These are phyloP conservation scores for Parus major DNA, from an alignment of 2,113 vertebrate species.

Conservation along the genomic window DNA sequence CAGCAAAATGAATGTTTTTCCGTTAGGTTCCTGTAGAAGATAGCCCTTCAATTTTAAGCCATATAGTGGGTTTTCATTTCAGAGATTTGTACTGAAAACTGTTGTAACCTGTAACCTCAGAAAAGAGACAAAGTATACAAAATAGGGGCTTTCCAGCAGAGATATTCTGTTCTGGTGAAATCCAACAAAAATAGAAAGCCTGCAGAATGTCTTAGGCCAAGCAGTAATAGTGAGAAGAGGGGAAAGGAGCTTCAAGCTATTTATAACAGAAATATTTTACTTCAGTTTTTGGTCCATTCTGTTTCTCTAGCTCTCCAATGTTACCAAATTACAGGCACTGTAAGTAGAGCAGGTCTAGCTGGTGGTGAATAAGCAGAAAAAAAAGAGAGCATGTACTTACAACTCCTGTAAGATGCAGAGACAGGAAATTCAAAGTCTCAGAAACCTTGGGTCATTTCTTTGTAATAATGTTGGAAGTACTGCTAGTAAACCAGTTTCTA, in stretches of 20 bases:
- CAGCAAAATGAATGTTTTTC: not conserved
- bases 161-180: not conserved
- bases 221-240: not conserved
- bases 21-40: not conserved
- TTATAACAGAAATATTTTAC: not conserved
- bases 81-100: not conserved
- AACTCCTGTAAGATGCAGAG: not conserved
- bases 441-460: not conserved
- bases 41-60: not conserved
- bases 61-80: not conserved
- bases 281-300: not conserved
- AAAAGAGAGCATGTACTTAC: not conserved
- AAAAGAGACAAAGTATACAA: not conserved
- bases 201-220: not conserved
- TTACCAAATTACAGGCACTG: not conserved
- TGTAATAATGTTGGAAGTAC: not conserved
- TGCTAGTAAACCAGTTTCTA: not conserved
- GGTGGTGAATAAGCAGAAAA: not conserved
- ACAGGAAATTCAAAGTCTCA: not conserved
- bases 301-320: not conserved
- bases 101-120: not conserved
- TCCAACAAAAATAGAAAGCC: not conserved
- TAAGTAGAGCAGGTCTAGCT: not conserved
- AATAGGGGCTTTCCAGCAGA: not conserved
- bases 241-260: not conserved